Evolutionary conservation across 2,113 vertebrate species (phyloP), one percentile per base, ranked within the genome.

Genomic region (Passer montanus): DNA sequence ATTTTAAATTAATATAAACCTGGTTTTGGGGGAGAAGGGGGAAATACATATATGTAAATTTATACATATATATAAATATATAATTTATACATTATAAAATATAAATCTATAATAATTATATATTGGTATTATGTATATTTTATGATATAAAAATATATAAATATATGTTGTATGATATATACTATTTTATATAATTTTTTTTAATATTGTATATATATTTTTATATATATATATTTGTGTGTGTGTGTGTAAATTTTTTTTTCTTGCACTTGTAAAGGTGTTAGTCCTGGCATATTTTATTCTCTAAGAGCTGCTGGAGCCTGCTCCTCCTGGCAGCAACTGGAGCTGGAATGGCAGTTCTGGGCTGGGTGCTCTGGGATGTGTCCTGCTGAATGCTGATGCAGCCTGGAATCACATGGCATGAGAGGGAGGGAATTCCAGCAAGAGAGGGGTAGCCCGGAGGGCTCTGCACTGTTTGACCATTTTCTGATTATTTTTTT

Each of bases 251-350:
- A n/a, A n/a, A n/a, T 37, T 37, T 37, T 37, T 37, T 37, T 37
- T 37, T 37, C 28, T 23, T 10, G 28, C 21, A 20, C 43, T 66
- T 2, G 2, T 19, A 39, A 52, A 77, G 59, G 27, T 50, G 20
- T 31, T 47, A 12, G 15, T 69, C 5, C 0, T 28, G 37, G 23
- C 28, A 7, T 11, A 1, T 33, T 39, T 33, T 26, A 0, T 62
- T 26, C 39, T 63, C 39, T 13, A 20, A 11, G 14, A 4, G 44
- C 39, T 26, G 30, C 66, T 41, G 24, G 37, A 67, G 19, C 56
- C 52, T 35, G 24, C 41, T 50, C 4, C 28, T 39, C 19, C 27
- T 27, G 33, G 62, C 22, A 10, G 6, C 6, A 6, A 7, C 16
- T 31, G 55, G 10, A 7, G 5, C 5, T 9, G 59, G 8, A 4